Evolutionary conservation across 1,140 invertebrate genomes (phyloP), one percentile per base, ranked within the genome.

Genomic region (Sesamia nonagrioides): DNA sequence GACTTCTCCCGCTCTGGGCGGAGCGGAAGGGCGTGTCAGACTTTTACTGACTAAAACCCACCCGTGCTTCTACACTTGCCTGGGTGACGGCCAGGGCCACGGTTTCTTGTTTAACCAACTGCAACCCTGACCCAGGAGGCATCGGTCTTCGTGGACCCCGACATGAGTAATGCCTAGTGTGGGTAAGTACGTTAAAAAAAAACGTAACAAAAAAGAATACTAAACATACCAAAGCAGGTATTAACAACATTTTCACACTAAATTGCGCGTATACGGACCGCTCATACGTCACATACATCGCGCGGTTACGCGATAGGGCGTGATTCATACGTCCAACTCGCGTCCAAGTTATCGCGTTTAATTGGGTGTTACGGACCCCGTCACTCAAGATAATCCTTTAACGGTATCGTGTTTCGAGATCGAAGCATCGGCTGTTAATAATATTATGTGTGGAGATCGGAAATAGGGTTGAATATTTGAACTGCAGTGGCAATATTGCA

Each of bases 361-460:
- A 91, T 91, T 92, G 85, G 88, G 82, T 90, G 88, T 83, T 86
- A 78, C 81, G 40, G 60, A 27, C 81, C 79, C 81, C 81, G 88
- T 88, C 89, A 88, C 81, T 90, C 86, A 86, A 85, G 84, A 87
- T 88, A 90, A 89, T 88, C 86, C 88, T 85, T 87, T 88, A 89
- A 87, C 88, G 84, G 89, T 91, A 89, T 87, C 82, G 77, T 54
- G 69, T 63, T 78, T 82, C 79, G 77, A 78, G 80, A 81, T 81
- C 76, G 69, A 11, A 37, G 69, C 82, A 87, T 89, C 82, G 88
- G 85, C 79, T 81, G 85, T 80, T 78, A 68, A 82, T 80, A 73
- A 42, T 58, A 69, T 68, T 50, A 18, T 52, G 35, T 71, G 42
- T n/a, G 8, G 33, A 73, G 6, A 48, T 48, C 15, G 11, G 42